Base-by-base conservation (phyloP, 37 sponge, comb jelly and placozoan genomes). In the Chondrilla cf. caribensis region DNA sequence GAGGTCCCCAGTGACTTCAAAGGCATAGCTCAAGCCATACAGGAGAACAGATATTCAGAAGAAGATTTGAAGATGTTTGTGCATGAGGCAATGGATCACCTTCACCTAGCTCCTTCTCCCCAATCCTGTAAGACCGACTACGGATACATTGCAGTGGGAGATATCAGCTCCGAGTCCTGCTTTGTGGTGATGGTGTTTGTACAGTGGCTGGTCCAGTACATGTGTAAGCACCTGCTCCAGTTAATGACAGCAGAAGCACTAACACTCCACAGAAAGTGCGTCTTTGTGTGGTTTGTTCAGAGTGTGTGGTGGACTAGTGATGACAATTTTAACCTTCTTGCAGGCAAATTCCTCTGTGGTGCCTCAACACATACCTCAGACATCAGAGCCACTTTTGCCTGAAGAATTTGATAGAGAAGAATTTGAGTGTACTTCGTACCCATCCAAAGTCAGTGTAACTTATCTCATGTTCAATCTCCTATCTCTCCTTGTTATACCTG, bases 371-470 rank as follows among this genome's bases (percentile, higher is more conserved):
- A 70, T 96, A 96, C 86, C 82, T 96, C 26, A 59, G 32, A 6
- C 79, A 87, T 64, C 97, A 96, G 58, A 60, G 76, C 32, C 97
- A 96, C 86, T 96, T 96, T 78, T 84, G 85, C 57, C 72, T 96
- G 39, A 89, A 87, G 59, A 81, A 84, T 8, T 51, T 91, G 25
- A 82, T 96, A 7, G 47, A 36, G 4, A 84, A 58, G 14, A 81
- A 85, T 47, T 37, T 84, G 44, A 22, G 64, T 7, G 7, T 28
- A 19, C 64, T 62, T 29, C 29, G 15, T 5, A 28, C 6, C 64
- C 64, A 6, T 62, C 25, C 64, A 19, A 6, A 62, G 64, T 62
- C 6, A n/a, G 64, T 62, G 29, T 28, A n/a, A n/a, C n/a, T n/a
- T n/a, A n/a, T n/a, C n/a, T n/a, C n/a, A n/a, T n/a, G n/a, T n/a